Evolutionary conservation across 2,797 vertebrate genomes (phyloP).

Genomic region (Masticophis lateralis): DNA sequence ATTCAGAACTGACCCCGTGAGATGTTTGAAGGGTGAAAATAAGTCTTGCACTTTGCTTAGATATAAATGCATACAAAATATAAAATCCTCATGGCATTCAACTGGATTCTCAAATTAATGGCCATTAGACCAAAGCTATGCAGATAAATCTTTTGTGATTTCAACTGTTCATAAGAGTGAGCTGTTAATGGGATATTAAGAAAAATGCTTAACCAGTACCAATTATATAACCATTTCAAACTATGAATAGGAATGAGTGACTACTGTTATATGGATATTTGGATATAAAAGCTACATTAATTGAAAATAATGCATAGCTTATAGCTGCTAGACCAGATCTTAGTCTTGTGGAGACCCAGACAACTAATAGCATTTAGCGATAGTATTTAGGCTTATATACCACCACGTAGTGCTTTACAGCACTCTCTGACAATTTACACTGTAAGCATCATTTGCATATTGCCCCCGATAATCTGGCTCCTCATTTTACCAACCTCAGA

Average conservation of each 20-base stretch:
- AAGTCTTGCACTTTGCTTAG: background rate
- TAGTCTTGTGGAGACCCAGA: background rate
- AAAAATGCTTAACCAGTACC: background rate
- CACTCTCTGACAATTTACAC: background rate
- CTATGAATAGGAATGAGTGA: background rate
- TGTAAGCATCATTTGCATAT: background rate
- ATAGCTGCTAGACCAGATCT: background rate
- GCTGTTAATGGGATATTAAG: background rate
- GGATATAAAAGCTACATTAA: background rate
- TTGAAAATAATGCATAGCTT: background rate
- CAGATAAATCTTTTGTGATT: background rate
- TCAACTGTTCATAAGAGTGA: background rate
- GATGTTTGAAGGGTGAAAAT: background rate
- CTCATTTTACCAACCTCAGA: background rate
- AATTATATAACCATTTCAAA: background rate
- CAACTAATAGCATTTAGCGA: background rate
- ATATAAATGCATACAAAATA: background rate
- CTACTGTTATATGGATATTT: background rate
- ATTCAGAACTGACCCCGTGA: background rate
- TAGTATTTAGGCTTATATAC: background rate
- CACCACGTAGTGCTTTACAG: background rate
- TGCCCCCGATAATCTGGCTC: background rate
- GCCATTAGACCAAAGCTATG: background rate
- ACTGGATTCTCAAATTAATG: background rate
- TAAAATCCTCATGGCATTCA: background rate